Evolutionary conservation across 35 echinoderm and acorn worm genomes (phyloP), one percentile per base, ranked within the genome.

Genomic region (Diadema setosum): DNA sequence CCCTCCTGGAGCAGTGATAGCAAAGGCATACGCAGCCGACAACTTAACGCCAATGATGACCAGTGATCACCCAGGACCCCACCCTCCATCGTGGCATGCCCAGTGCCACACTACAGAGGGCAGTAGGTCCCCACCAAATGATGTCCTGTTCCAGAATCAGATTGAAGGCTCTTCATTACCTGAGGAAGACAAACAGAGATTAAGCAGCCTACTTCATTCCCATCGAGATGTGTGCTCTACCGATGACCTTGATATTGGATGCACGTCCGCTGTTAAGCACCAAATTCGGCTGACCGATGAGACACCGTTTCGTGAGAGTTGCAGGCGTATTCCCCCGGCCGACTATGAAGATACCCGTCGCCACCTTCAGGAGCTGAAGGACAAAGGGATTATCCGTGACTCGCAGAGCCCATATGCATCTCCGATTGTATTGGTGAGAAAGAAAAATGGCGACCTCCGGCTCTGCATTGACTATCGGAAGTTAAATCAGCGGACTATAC

Each of bases 141-240:
- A n/a, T n/a, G n/a, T n/a, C n/a, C n/a, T n/a, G n/a, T n/a, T n/a
- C n/a, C n/a, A n/a, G n/a, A n/a, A n/a, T n/a, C n/a, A n/a, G n/a
- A n/a, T n/a, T n/a, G n/a, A n/a, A n/a, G n/a, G n/a, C n/a, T n/a
- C n/a, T n/a, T n/a, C n/a, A n/a, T n/a, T n/a, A n/a, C n/a, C n/a
- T n/a, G n/a, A n/a, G n/a, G n/a, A n/a, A n/a, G n/a, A n/a, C n/a
- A n/a, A n/a, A n/a, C n/a, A n/a, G n/a, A n/a, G n/a, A n/a, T n/a
- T n/a, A n/a, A n/a, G n/a, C n/a, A n/a, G n/a, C n/a, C n/a, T n/a
- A n/a, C n/a, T n/a, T n/a, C n/a, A n/a, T n/a, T n/a, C n/a, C n/a
- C n/a, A n/a, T n/a, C n/a, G n/a, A n/a, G n/a, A n/a, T n/a, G 87
- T 89, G 3, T 97, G 92, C 43, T 95, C 89, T 3, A 61, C 3